Base-by-base conservation (phyloP, 2,113 vertebrate species). In the Tragelaphus strepsiceros region DNA sequence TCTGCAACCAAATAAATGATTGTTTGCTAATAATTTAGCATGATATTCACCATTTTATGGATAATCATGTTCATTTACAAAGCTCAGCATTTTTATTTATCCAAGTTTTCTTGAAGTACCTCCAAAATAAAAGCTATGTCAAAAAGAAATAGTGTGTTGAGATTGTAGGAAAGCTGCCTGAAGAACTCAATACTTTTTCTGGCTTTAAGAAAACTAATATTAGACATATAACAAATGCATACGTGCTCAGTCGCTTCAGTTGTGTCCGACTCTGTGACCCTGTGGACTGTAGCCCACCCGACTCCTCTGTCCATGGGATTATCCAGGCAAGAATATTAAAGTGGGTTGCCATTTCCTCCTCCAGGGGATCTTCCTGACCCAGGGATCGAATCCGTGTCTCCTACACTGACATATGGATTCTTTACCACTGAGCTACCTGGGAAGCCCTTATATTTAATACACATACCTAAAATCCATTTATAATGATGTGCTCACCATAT, bases 1-100 rank as follows among this genome's bases (percentile, higher is more conserved):
- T 89, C 54, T 98, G 74, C 88, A 96, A 83, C 51, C 88, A 54
- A 96, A 82, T 96, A 98, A 94, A 97, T 67, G 88, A 35, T 94
- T 51, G 90, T 88, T 46, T 96, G 51, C 91, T 97, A 92, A 92
- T 96, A 91, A 97, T 93, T 97, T 94, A 97, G 64, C 64, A 88
- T 77, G 96, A 53, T 0, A 92, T 90, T 54, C 26, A 85, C 82
- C 30, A 93, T 97, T 94, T 96, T 92, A 43, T 93, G 53, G 12
- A 28, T 86, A 90, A 96, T 96, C 43, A 56, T 43, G 22, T 46
- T 93, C 91, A 92, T 95, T 96, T 97, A 61, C 35, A 92, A 97
- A 96, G 54, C 19, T 62, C 53, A 92, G 51, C 49, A 62, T 85
- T 96, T 93, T 94, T 49, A 83, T 78, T 94, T 26, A 62, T 51